Evolutionary conservation across 2,888 invertebrate species (phyloP), one percentile per base, ranked within the genome.

Genomic region (Drosophila paranaensis): DNA sequence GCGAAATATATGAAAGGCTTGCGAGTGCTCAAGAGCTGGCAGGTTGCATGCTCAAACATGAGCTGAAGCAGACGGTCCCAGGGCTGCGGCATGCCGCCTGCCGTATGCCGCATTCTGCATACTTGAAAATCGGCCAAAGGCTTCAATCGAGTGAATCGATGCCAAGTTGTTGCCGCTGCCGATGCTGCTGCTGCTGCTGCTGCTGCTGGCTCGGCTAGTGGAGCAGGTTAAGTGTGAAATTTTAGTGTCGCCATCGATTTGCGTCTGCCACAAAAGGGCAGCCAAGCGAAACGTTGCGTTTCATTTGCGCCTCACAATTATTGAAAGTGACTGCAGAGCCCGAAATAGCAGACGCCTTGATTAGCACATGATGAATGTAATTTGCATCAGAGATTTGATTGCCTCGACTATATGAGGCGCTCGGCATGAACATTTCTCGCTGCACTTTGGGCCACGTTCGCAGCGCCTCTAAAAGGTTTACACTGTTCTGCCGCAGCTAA

Each of bases 161-260:
- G 76, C 57, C 77, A 72, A 61, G 60, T 25, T 77, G 63, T 60
- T 55, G 60, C 60, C 14, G 39, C n/a, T 40, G n/a, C n/a, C n/a
- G n/a, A n/a, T n/a, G n/a, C n/a, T 64, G 30, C 30, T 53, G 58
- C 64, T 45, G 14, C 27, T 27, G 10, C 10, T 58, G 42, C 42
- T 25, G 25, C 42, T 25, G 25, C 25, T 25, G 27, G 27, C 48
- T 30, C 42, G 60, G 66, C 58, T 69, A 76, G 74, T 82, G 74
- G 74, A 83, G 70, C 83, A 89, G 84, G 83, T 87, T 86, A 87
- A 86, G 86, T 89, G 81, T 69, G 69, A 78, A 77, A 75, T 67
- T 81, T 77, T 67, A 61, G 64, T 74, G 69, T 77, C 77, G 74
- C 66, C 71, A 63, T 79, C 64, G 68, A 74, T 73, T 71, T 73